Base-by-base conservation (phyloP, 2,888 invertebrate species). In the Mayetiola destructor region DNA sequence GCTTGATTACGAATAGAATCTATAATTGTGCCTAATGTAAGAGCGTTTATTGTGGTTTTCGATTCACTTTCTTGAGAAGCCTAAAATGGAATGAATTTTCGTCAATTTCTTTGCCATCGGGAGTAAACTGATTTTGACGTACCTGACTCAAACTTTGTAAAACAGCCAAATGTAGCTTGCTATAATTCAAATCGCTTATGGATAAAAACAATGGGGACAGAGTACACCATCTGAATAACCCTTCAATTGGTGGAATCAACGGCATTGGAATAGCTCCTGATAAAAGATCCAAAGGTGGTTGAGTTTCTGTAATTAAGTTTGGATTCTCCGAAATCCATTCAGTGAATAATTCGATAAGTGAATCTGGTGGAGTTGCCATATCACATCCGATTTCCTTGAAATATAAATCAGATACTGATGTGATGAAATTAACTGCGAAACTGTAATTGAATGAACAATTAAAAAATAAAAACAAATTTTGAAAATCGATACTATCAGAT, bases 351-450 rank as follows among this genome's bases (percentile, higher is more conserved):
- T 84, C 81, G 36, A 87, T 65, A 12, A 87, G 72, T 62, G 78
- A 78, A 61, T 76, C 77, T 0, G 84, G 83, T 1, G 84, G 82
- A 61, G 77, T 72, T 58, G 75, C 71, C 60, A 77, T 56, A 59
- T 64, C 55, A 58, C 65, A 61, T 1, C 65, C 65, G 12, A 66
- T 64, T n/a, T 72, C 72, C 59, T 68, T 71, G 66, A 80, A 74
- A 64, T 88, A 90, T 57, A 89, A 77, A 67, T 89, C 87, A 0
- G 89, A 84, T 10, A 89, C 81, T 0, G 90, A 85, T 1, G 91
- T 88, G 64, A 92, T 80, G 65, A 92, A 85, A 73, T 90, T 90
- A 0, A 91, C 86, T 1, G 88, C 85, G 73, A 93, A 92, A 66
- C 88, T 68, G 18, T 4, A 39, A 21, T 18, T 20, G 6, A 12